Evolutionary conservation across 2,113 vertebrate species (phyloP), one percentile per base, ranked within the genome.

Genomic region (Equus quagga): DNA sequence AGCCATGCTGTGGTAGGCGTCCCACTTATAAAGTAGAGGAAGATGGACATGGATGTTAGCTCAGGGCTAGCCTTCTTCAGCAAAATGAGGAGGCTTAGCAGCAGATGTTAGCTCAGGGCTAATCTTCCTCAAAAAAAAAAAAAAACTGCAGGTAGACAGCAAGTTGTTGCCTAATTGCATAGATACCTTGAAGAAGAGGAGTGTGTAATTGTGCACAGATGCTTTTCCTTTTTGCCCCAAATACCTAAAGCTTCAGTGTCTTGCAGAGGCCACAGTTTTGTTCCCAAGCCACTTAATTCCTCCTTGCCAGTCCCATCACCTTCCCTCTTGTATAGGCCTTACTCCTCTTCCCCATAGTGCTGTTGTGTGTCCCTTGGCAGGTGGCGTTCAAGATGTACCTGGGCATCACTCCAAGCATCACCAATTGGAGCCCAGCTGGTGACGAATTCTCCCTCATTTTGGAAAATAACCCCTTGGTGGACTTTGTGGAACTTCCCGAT

Each of bases 351-450:
- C 41, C 95, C 60, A 60, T 1, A 6, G 76, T 46, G 87, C 92
- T 95, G 15, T 46, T 95, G 8, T 97, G 69, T 98, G 79, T 79
- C 31, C 2, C 95, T 1, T 95, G 75, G 98, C 98, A 99, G 99
- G 99, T 99, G 92, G 99, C 99, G 0, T 99, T 99, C 98, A 99
- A 99, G 98, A 99, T 99, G 99, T 99, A 99, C 98, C 98, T 99
- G 98, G 99, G 99, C 95, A 98, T 99, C 98, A 99, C 99, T 87
- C 99, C 99, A 0, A 99, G 99, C 93, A 99, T 99, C 99, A 99
- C 99, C 98, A 99, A 99, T 98, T 99, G 99, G 99, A 99, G 99
- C 98, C 99, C 99, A 24, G 99, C 99, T 19, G 99, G 99, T 0
- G 99, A 99, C 0, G 99, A 99, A 95, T 99, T 99, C 99, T 99